Conservation (phyloP, 1,140 invertebrate species). For the Zaprionus taronus region DNA sequence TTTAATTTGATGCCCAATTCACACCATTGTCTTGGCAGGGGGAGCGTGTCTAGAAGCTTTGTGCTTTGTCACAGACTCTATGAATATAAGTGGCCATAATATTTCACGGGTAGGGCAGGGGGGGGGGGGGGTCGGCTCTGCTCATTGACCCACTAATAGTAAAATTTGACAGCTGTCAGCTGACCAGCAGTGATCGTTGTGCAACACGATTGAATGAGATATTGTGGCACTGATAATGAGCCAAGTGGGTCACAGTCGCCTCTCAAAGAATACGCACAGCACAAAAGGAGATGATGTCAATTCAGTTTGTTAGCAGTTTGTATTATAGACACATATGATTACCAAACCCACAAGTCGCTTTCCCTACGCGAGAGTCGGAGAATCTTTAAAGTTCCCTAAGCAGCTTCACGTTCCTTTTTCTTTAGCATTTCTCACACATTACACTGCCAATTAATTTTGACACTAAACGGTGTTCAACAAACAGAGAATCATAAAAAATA, state of each 20-base stretch:
- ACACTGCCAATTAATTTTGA: slow-evolving; percentile 36
- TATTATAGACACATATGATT: not conserved
- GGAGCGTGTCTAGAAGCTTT: not conserved
- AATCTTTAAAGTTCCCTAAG: not conserved
- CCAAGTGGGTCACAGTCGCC: slow-evolving; percentile 40
- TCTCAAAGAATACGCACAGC: slow-evolving; percentile 10
- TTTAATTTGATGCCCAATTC: slow-evolving; percentile 42
- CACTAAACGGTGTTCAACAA: slow-evolving; percentile 17
- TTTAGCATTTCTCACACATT: slow-evolving; percentile 11
- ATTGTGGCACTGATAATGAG: slow-evolving; percentile 9
- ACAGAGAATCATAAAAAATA: slow-evolving; percentile 2
- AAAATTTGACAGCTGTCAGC: slow-evolving; percentile 31
- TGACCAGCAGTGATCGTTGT: slow-evolving; percentile 31
- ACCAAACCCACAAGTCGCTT: not conserved
- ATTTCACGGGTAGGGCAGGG: no score
- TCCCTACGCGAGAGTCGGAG: not conserved
- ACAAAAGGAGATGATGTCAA: slow-evolving; percentile 5
- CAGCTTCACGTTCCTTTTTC: not conserved
- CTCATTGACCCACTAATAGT: slow-evolving; percentile 45
- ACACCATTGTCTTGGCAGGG: slow-evolving; percentile 41
- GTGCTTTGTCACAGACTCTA: slow-evolving; percentile 26
- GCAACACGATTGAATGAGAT: slow-evolving; percentile 40
- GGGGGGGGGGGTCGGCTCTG: not conserved
- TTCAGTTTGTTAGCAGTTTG: not conserved
- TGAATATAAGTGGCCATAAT: slow-evolving; percentile 14